These are phyloP conservation scores for Pyrgus malvae DNA, from an alignment of 2,888 invertebrate species.

Conservation along the genomic window DNA sequence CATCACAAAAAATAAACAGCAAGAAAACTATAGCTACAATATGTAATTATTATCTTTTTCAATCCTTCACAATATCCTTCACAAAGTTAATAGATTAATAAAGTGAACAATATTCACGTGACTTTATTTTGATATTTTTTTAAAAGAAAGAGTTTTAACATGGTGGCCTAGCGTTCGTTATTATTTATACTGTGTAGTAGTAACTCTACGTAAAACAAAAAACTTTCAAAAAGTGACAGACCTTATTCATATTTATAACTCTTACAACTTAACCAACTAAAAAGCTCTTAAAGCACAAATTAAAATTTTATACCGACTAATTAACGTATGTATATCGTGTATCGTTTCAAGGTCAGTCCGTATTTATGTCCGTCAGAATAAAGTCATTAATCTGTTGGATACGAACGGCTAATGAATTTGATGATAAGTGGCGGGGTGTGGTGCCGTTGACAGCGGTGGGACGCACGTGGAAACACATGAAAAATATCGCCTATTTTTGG, in stretches of 20 bases:
- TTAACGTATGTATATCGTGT: constrained; percentile 4
- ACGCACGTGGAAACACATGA: not conserved
- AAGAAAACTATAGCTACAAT: no score
- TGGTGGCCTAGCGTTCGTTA: no score
- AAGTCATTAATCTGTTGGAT: constrained; percentile 18
- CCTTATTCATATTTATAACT: not conserved
- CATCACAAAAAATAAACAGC: no score
- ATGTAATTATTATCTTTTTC: no score
- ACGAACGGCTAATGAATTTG: constrained; percentile 17
- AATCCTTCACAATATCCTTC: no score
- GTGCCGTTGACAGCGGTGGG: constrained; percentile 5
- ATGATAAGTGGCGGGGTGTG: constrained; percentile 19
- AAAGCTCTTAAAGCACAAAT: constrained; percentile 11
- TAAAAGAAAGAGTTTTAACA: no score
- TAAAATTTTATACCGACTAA: constrained; percentile 6
- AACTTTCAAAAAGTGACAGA: no score
- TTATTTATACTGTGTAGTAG: no score
- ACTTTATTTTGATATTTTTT: no score
- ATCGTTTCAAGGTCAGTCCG: constrained; percentile 9
- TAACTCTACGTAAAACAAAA: no score
- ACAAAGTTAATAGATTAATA: no score
- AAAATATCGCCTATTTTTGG: not conserved
- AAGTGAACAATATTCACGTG: no score
- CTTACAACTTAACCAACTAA: not conserved
- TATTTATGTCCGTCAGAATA: constrained; percentile 16